These are phyloP conservation scores for Corythoichthys intestinalis DNA, from an alignment of 2,113 vertebrate species.

Conservation along the genomic window DNA sequence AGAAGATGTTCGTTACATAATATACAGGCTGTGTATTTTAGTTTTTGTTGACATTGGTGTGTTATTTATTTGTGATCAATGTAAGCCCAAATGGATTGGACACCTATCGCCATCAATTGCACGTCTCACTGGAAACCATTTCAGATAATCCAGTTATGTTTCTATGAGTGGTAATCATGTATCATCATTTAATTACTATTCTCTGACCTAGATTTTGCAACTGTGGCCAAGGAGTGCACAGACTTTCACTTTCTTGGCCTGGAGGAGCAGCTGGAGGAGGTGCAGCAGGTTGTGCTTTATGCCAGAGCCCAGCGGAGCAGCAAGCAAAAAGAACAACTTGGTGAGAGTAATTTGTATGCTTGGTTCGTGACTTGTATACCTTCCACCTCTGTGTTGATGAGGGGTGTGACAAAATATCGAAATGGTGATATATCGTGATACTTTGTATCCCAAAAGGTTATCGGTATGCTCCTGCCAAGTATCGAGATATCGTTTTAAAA, in stretches of 20 bases:
- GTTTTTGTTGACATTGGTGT: neutral
- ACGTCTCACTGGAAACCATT: neutral
- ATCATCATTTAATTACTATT: neutral
- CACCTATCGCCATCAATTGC: too few species aligned
- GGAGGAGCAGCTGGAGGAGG: slow-evolving; percentile 88
- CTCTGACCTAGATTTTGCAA: slow-evolving; percentile 84
- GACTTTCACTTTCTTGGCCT: slow-evolving; percentile 91
- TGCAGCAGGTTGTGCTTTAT: slow-evolving; percentile 93
- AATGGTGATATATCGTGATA: too few species aligned
- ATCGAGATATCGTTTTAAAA: too few species aligned
- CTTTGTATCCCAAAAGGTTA: too few species aligned
- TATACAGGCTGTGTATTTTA: neutral
- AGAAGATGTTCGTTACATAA: neutral
- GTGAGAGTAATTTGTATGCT: slow-evolving; percentile 56
- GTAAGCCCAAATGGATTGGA: too few species aligned
- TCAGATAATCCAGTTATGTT: neutral
- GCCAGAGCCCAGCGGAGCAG: slow-evolving; percentile 85
- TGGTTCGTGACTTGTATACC: neutral
- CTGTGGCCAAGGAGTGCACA: slow-evolving; percentile 92
- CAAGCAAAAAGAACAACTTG: slow-evolving; percentile 79
- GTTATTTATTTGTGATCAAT: neutral
- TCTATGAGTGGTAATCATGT: neutral
- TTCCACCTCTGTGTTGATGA: too few species aligned
- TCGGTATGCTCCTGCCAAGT: too few species aligned
- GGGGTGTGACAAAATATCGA: too few species aligned